Base-by-base conservation (phyloP, 2,888 invertebrate genomes). In the Tanytarsus gracilentus region DNA sequence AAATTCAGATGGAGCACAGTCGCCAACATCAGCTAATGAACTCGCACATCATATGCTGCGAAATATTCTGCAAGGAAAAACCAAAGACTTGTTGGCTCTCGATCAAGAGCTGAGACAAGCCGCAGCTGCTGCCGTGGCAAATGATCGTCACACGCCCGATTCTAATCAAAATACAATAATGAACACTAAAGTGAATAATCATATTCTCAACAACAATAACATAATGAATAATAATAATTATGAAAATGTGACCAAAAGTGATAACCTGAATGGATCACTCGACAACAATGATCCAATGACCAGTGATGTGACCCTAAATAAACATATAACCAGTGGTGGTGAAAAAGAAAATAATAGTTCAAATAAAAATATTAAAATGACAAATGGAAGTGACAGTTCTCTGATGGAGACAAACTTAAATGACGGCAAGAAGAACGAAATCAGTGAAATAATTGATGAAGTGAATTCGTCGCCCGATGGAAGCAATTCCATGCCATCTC, bases 61-160 rank as follows among this genome's bases (percentile, higher is more conserved):
- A 63, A 91, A 90, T 72, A 93, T 94, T 68, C 80, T 94, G 63
- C 93, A 93, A 72, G 89, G 85, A 66, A 86, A 88, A 68, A n/a
- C n/a, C n/a, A 91, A 91, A 72, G 88, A 90, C 75, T 83, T 88
- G 64, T 80, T 89, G 69, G 78, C 88, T 67, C 77, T 87, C 52
- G 84, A 83, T 67, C 83, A 84, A 69, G 84, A 84, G 69, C 73
- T 84, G 65, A 78, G 77, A 62, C 77, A 75, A 56, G 75, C 77
- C 69, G 48, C 26, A 7, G 27, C n/a, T 14, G 76, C 74, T 61
- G 70, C 71, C 40, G 72, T 72, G 55, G 62, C 62, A 25, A 64
- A 63, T 58, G 63, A 61, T 61, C 62, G 62, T 60, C 63, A 63
- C 33, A 49, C 62, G 68, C 70, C 61, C 50, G 63, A 63, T 62